Percentiles rank a stretch among this genome's conserved stretches.
phyloP scores from a whole-genome alignment of 2,113 vertebrate species.

The Dromaius novaehollandiae region DNA sequence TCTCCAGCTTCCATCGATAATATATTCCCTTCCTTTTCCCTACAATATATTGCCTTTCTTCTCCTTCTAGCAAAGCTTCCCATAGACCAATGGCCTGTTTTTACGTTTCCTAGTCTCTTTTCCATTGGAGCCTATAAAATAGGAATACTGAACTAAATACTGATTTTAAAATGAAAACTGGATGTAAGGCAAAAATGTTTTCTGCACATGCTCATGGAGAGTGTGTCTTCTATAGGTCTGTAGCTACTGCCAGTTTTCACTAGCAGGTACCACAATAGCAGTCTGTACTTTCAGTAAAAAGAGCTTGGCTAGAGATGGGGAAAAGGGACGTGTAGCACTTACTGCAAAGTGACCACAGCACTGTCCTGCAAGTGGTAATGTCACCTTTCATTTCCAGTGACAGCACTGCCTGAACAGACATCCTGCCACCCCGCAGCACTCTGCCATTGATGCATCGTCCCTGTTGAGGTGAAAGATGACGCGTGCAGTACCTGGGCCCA shows the following conservation, averaged over 20 bases:
- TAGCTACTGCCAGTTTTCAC: neutral
- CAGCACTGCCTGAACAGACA: neutral
- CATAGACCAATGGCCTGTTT: neutral
- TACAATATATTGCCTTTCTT: neutral
- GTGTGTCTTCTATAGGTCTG: neutral
- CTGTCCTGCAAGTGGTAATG: fast-evolving
- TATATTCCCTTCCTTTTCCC: neutral
- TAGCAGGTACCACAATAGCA: neutral
- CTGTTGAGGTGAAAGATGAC: neutral
- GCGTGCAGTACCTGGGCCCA: fast-evolving
- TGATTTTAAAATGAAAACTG: neutral
- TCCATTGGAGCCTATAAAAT: neutral
- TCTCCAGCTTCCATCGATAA: neutral
- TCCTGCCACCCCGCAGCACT: neutral
- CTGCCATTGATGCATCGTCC: fast-evolving
- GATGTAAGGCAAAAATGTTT: neutral
- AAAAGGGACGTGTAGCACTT: neutral
- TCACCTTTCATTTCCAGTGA: neutral
- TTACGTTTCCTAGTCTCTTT: neutral
- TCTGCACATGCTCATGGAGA: fast-evolving
- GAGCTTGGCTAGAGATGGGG: neutral
- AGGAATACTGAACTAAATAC: neutral
- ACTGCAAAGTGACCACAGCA: neutral
- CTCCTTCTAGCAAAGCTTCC: neutral
- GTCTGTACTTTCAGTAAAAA: neutral